phyloP scores from a whole-genome alignment of 2,113 vertebrate species.

The Herpailurus yagouaroundi region DNA sequence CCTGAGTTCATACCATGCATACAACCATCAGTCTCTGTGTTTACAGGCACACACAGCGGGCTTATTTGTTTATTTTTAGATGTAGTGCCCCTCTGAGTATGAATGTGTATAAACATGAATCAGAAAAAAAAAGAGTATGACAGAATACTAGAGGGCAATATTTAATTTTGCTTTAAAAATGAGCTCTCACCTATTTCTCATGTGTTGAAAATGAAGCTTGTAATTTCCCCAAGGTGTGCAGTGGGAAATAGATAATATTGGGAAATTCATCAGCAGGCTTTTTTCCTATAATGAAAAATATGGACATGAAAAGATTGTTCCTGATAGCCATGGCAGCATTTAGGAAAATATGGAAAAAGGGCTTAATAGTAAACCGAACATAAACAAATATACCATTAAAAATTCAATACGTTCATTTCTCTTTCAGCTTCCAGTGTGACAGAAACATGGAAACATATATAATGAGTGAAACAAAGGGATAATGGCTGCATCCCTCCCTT shows the following conservation, averaged over 20 bases:
- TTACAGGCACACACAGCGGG: neutral
- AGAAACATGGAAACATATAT: neutral
- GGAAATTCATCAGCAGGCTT: slow-evolving; percentile 45
- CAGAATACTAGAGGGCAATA: slow-evolving; percentile 58
- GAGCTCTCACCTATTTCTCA: slow-evolving; percentile 53
- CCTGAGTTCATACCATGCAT: neutral
- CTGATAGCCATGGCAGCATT: slow-evolving; percentile 21
- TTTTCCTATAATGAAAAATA: slow-evolving; percentile 46
- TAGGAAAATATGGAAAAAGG: neutral
- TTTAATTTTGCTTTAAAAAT: slow-evolving; percentile 76
- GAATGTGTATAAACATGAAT: slow-evolving; percentile 59
- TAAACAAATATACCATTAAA: slow-evolving; percentile 59
- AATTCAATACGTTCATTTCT: slow-evolving; percentile 43
- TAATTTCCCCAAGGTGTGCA: slow-evolving; percentile 73
- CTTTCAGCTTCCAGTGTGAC: neutral
- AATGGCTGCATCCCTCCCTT: neutral
- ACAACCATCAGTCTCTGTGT: slow-evolving; percentile 30
- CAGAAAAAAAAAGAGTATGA: slow-evolving; percentile 52
- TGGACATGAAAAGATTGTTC: neutral
- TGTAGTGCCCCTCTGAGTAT: slow-evolving; percentile 45
- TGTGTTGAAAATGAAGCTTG: slow-evolving; percentile 67
- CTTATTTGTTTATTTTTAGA: slow-evolving; percentile 72
- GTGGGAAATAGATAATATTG: slow-evolving; percentile 62
- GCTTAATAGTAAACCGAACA: slow-evolving; percentile 48
- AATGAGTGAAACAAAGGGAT: neutral